Evolutionary conservation across 2,113 vertebrate species (phyloP), one percentile per base, ranked within the genome.

Genomic region (Psilopsiagon aurifrons): DNA sequence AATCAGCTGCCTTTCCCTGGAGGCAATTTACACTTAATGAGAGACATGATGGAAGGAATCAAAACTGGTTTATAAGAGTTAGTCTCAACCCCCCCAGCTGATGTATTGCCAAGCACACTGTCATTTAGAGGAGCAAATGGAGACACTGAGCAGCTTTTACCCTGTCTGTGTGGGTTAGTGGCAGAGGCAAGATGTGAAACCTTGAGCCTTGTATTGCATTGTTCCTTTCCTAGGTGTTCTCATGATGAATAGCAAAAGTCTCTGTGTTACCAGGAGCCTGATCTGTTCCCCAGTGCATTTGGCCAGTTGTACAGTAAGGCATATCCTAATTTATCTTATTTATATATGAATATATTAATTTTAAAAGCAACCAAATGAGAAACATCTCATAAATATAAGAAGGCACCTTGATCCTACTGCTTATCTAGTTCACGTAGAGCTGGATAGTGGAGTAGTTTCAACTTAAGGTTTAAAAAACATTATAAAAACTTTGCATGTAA

Each of bases 1-100:
- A 95, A 97, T 97, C 95, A 94, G 92, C 95, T 97, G 97, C 93
- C 79, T 97, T 96, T 96, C 90, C 97, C 94, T 94, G 82, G 78
- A 92, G 97, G 91, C 22, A 3, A 51, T 96, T 95, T 87, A 75
- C 23, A 15, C 77, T 96, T 94, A 85, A 95, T 96, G 91, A 96
- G 95, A 94, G 67, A 59, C 77, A 46, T 76, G 77, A 95, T 89
- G 92, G 91, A 93, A 94, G 70, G 81, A 91, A 85, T 90, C 62
- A 94, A 82, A 96, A 76, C 74, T 59, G 54, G 62, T 91, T 96
- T 87, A 68, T 2, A 5, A 6, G 49, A 84, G 69, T 91, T 82
- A 96, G 91, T 62, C 81, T 94, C 69, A 79, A 64, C 10, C 41
- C 49, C 52, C 23, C 57, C n/a, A 54, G 63, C 57, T 62, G 77